These are phyloP conservation scores for Catharus bicknelli DNA, from an alignment of 2,113 vertebrate species.

Conservation along the genomic window DNA sequence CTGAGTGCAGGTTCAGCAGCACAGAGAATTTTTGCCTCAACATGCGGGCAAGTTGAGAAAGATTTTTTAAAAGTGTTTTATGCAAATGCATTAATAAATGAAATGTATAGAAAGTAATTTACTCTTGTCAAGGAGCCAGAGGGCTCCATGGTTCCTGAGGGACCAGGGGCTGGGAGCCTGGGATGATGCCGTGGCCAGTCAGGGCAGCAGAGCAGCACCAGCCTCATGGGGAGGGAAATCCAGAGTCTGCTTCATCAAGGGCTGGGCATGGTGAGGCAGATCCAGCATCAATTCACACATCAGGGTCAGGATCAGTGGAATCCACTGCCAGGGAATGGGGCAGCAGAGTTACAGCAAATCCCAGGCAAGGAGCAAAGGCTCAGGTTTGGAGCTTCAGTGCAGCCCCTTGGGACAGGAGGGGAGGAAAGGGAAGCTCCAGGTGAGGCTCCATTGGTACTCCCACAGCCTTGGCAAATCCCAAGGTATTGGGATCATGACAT, in stretches of 20 bases:
- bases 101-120: background rate
- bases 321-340: accelerated
- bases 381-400: background rate
- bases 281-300: background rate
- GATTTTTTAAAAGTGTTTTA: background rate
- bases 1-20: background rate
- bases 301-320: background rate
- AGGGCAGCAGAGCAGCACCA: background rate
- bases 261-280: background rate
- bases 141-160: background rate
- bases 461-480: background rate
- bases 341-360: background rate
- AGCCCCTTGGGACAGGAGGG: background rate
- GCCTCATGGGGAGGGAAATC: accelerated
- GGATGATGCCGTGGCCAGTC: background rate
- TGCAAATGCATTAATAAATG: background rate
- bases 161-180: accelerated
- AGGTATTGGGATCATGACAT: accelerated
- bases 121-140: background rate
- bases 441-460: background rate
- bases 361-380: background rate
- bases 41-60: background rate
- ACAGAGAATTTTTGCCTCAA: background rate
- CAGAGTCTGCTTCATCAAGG: background rate
- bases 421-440: background rate